Evolutionary conservation across 1,140 invertebrate genomes (phyloP).

Genomic region (Zelostemma sp.): DNA sequence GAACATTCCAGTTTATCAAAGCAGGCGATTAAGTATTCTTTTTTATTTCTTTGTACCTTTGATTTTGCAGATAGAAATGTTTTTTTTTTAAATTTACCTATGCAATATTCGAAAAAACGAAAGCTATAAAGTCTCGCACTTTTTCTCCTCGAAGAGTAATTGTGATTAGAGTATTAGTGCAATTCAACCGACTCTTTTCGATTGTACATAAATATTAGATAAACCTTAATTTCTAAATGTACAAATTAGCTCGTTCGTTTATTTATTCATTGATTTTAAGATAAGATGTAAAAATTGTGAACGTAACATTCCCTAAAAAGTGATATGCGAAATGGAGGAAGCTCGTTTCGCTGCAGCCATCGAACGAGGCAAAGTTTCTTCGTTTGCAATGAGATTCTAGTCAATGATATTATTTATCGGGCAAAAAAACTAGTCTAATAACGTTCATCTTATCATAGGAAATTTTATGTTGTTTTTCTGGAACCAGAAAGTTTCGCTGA

Average conservation of each 20-base stretch:
- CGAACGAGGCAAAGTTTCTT: constrained; percentile 7
- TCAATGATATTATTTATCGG: constrained; percentile 40
- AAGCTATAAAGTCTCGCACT: no score
- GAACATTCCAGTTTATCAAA: no score
- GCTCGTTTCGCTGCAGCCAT: neutral
- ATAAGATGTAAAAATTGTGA: constrained; percentile 4
- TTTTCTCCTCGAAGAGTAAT: no score
- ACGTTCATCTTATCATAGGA: constrained; percentile 53
- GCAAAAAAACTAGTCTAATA: constrained; percentile 38
- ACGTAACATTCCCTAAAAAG: neutral
- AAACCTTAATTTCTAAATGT: constrained; percentile 17
- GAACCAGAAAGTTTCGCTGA: no score
- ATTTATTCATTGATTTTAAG: constrained; percentile 21
- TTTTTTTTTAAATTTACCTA: no score
- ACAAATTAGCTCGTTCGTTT: constrained; percentile 5
- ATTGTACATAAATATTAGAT: constrained; percentile 50
- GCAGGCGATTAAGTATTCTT: no score
- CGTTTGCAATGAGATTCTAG: constrained; percentile 35
- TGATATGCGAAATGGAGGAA: constrained; percentile 3
- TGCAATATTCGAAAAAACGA: no score
- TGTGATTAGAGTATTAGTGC: constrained; percentile 51
- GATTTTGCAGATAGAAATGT: no score
- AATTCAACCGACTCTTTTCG: constrained; percentile 51
- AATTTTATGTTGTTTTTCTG: constrained; percentile 56
- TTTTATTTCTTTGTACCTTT: no score